Evolutionary conservation across 2,888 invertebrate species (phyloP).

Genomic region (Macrosiphum euphorbiae): DNA sequence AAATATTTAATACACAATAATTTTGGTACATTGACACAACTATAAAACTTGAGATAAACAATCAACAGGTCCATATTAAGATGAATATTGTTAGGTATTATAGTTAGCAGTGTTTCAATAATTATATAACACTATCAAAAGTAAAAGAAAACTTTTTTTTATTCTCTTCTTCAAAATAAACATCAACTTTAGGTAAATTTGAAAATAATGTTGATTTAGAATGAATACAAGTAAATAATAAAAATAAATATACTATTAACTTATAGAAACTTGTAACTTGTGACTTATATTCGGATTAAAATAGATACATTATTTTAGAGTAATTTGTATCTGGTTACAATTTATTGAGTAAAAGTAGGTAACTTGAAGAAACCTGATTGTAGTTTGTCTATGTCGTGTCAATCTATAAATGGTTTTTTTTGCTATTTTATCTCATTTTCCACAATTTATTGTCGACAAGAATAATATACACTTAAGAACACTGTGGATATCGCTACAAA

Average conservation of each 20-base stretch:
- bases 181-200: background rate
- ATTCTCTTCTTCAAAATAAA: background rate
- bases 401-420: background rate
- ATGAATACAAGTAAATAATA: background rate
- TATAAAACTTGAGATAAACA: background rate
- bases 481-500: background rate
- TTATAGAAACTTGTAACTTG: background rate
- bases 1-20: background rate
- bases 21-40: background rate
- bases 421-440: background rate
- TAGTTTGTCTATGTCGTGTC: background rate
- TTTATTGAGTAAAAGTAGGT: background rate
- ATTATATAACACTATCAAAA: background rate
- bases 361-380: background rate
- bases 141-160: background rate
- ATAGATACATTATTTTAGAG: background rate
- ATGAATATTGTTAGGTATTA: background rate
- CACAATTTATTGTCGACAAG: background rate
- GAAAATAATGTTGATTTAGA: no score
- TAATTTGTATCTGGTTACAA: background rate
- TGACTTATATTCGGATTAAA: background rate
- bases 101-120: background rate
- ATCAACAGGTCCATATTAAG: background rate
- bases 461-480: background rate
- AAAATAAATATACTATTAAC: no score